phyloP scores from a whole-genome alignment of 2,888 invertebrate genomes.

The Glyphotaelius pellucidus region DNA sequence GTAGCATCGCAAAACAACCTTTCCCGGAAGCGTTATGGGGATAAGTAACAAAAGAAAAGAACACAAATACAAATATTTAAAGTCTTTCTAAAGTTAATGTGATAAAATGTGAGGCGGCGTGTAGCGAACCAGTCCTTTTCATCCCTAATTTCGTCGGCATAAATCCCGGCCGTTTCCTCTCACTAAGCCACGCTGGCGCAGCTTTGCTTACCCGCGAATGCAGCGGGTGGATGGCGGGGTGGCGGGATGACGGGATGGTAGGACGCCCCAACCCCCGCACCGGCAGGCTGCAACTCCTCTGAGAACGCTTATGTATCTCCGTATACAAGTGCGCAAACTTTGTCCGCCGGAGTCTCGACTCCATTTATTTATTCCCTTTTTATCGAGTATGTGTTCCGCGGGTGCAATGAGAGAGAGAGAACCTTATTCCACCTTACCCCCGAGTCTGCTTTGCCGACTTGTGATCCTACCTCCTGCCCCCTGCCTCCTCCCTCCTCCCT shows the following conservation, averaged over 20 bases:
- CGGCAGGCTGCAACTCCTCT: constrained; percentile 26
- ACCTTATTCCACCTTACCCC: not conserved
- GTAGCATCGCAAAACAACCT: not conserved
- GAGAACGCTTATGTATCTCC: constrained; percentile 24
- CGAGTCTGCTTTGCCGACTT: not conserved
- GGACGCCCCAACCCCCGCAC: not conserved
- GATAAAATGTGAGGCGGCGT: not conserved
- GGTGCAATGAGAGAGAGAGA: constrained; percentile 41
- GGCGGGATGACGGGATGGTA: not conserved
- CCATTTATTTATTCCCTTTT: constrained; percentile 55
- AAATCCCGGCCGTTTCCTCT: constrained; percentile 21
- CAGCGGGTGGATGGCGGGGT: not conserved
- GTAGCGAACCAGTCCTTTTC: constrained; percentile 25
- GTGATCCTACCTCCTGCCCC: not conserved
- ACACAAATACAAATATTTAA: not conserved
- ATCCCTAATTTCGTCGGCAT: constrained; percentile 34
- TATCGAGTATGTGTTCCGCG: constrained; percentile 39
- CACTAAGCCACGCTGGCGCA: constrained; percentile 27
- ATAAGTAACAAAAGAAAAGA: not conserved
- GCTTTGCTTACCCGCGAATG: not conserved
- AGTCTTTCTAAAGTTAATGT: not conserved
- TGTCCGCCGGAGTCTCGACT: constrained; percentile 51
- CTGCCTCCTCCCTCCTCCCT: not conserved
- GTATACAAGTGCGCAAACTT: constrained; percentile 54
- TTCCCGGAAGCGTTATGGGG: not conserved